Conservation (phyloP, 2,113 vertebrate genomes). For the Scomber scombrus region DNA sequence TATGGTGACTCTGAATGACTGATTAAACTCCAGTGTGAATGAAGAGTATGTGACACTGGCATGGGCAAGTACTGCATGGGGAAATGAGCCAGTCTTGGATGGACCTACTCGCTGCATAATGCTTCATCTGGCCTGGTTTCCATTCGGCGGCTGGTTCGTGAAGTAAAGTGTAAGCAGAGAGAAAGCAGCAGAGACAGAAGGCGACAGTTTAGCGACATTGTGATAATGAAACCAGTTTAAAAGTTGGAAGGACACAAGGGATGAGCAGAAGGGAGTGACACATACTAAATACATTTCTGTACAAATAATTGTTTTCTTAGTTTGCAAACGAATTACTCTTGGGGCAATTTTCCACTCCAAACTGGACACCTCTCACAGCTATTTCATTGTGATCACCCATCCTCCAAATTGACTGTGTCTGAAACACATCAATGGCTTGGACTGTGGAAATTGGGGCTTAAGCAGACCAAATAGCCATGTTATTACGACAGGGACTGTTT, state of each 20-base stretch:
- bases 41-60: conserved; percentile 40
- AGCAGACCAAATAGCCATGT: conserved; percentile 74
- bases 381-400: conserved; percentile 70
- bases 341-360: conserved; percentile 42
- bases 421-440: conserved; percentile 73
- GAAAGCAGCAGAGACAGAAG: conserved; percentile 15
- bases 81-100: conserved; percentile 45
- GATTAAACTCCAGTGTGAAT: conserved; percentile 31
- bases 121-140: conserved; percentile 39
- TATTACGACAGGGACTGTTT: conserved; percentile 73
- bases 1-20: conserved; percentile 25
- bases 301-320: conserved; percentile 52
- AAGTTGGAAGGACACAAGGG: conserved; percentile 30
- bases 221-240: conserved; percentile 47
- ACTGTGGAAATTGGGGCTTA: conserved; percentile 74
- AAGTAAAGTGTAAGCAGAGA: conserved; percentile 24
- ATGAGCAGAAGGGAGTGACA: conserved; percentile 24
- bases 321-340: conserved; percentile 47
- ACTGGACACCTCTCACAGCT: conserved; percentile 51
- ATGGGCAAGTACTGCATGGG: conserved; percentile 7
- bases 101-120: conserved; percentile 29
- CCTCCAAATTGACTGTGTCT: conserved; percentile 75
- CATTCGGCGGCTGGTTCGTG: conserved; percentile 31
- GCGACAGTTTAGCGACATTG: not conserved
- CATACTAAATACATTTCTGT: conserved; percentile 29